A percentile compares a stretch with the other conserved stretches of the same genome.
phyloP scores from a whole-genome alignment of 2,888 invertebrate species.

The Stenichneumon culpator region DNA sequence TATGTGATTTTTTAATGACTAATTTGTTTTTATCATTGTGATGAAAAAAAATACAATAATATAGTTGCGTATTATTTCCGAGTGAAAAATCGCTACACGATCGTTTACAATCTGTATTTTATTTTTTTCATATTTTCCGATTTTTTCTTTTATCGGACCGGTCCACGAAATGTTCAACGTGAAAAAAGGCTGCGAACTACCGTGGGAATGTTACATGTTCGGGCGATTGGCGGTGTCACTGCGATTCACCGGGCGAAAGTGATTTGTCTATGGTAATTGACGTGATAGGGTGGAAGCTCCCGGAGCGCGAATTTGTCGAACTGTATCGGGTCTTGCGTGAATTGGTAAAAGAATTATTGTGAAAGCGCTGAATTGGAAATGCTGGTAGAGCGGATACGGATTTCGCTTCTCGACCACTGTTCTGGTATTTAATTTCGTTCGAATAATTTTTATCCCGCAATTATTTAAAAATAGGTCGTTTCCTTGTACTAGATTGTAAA shows the following conservation, averaged over 20 bases:
- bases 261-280: background rate
- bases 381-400: background rate
- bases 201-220: background rate
- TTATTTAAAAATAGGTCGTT: background rate
- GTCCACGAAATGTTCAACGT: background rate
- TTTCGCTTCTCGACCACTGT: background rate
- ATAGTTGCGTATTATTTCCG: background rate
- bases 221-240: background rate
- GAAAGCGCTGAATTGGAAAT: background rate
- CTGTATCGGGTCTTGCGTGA: background rate
- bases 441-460: background rate
- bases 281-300: background rate
- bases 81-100: too few species aligned
- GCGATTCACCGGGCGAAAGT: background rate
- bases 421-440: background rate
- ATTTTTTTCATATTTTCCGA: background rate
- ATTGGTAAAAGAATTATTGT: background rate
- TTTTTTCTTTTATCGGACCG: background rate
- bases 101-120: background rate
- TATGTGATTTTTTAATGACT: background rate
- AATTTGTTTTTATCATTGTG: background rate
- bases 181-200: background rate
- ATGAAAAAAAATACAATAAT: background rate
- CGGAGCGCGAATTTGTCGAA: background rate
- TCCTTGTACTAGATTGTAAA: background rate